Evolutionary conservation across 2,113 vertebrate genomes (phyloP).

Genomic region (Struthio camelus): DNA sequence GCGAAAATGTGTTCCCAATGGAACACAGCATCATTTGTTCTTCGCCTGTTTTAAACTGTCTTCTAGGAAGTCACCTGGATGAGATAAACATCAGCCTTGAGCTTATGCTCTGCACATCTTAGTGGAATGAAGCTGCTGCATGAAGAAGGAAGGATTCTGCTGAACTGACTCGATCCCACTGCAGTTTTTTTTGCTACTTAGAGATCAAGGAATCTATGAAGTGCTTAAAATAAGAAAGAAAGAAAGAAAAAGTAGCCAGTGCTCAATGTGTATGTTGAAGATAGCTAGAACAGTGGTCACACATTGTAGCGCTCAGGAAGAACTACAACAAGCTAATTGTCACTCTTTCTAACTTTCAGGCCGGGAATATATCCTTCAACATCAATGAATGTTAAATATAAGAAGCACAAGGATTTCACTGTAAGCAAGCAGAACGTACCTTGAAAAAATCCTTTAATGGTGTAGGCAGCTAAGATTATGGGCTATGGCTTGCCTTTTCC

Average conservation of each 20-base stretch:
- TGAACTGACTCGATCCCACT: not conserved
- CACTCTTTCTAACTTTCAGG: not conserved
- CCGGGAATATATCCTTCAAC: not conserved
- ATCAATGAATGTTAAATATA: not conserved
- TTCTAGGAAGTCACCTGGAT: not conserved
- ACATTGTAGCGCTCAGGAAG: not conserved
- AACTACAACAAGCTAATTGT: not conserved
- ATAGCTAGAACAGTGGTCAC: not conserved
- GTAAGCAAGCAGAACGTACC: not conserved
- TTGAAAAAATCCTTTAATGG: not conserved
- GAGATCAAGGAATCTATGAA: not conserved
- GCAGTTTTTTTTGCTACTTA: not conserved
- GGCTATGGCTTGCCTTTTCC: not conserved
- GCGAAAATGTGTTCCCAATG: not conserved
- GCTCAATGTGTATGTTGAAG: not conserved
- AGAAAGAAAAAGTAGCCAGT: not conserved
- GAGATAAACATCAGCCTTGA: not conserved
- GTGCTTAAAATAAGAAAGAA: not conserved
- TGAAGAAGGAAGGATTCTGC: not conserved
- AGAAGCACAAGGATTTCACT: constrained; percentile 10
- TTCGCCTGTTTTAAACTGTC: not conserved
- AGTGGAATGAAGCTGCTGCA: not conserved
- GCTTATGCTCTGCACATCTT: not conserved
- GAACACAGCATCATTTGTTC: not conserved
- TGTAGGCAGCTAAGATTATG: not conserved